Evolutionary conservation across 2,113 vertebrate species (phyloP).

Genomic region (Aepyceros melampus): DNA sequence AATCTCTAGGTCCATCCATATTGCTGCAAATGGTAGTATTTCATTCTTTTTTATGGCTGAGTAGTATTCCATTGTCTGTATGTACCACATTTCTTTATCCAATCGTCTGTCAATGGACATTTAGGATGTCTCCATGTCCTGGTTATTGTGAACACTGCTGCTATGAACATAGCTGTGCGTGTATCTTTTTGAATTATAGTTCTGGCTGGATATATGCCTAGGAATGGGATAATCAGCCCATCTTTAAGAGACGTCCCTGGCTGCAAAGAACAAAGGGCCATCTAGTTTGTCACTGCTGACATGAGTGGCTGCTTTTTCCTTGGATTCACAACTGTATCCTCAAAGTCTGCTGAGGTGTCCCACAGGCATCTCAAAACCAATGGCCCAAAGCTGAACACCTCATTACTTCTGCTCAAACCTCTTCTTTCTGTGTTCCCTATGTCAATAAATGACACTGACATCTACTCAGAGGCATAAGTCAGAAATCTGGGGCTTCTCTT

Average conservation of each 20-base stretch:
- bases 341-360: neutral
- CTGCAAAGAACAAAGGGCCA: neutral
- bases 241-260: neutral
- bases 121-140: neutral
- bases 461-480: constrained; percentile 10
- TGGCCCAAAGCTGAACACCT: neutral
- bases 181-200: neutral
- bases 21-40: neutral
- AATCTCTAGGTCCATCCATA: neutral
- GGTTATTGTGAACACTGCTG: neutral
- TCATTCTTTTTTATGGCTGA: neutral
- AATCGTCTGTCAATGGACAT: neutral
- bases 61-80: neutral
- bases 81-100: neutral
- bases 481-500: neutral
- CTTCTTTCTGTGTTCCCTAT: neutral
- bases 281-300: neutral
- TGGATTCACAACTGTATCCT: neutral
- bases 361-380: neutral
- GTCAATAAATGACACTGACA: neutral
- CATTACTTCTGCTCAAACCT: neutral
- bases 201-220: neutral
- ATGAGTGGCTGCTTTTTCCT: neutral
- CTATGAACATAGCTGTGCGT: neutral
- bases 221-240: neutral